A percentile compares a stretch with the other conserved stretches of the same genome.
phyloP scores from a whole-genome alignment of 2,888 invertebrate genomes.

The Phasia obesa region DNA sequence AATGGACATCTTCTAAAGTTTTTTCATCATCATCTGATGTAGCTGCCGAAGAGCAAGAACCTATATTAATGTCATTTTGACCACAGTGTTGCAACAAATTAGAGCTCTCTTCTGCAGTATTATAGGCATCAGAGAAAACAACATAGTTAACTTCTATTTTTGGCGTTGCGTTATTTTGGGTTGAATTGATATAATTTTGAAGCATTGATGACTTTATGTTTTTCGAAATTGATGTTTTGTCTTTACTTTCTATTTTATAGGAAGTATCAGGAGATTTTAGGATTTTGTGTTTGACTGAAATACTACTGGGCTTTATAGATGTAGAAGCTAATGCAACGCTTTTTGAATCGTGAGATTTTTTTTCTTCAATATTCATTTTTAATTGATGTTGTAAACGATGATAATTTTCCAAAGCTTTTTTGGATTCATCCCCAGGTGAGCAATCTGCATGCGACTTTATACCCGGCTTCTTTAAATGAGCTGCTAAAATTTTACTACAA shows the following conservation, averaged over 20 bases:
- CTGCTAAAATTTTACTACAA: background rate
- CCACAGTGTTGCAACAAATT: conserved; percentile 68
- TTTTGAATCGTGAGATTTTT: conserved; percentile 42
- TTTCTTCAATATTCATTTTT: conserved; percentile 55
- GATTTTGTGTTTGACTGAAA: conserved; percentile 41
- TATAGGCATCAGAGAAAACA: conserved; percentile 62
- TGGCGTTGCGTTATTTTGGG: conserved; percentile 41
- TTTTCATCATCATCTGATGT: conserved; percentile 72
- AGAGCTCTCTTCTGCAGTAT: conserved; percentile 56
- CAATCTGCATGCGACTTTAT: background rate
- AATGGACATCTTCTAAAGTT: conserved; percentile 73
- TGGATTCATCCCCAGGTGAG: conserved; percentile 22
- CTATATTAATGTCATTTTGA: conserved; percentile 69
- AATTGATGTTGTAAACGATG: conserved; percentile 67
- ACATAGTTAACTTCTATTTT: conserved; percentile 58
- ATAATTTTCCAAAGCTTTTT: conserved; percentile 59
- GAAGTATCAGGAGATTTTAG: conserved; percentile 28
- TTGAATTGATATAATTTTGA: conserved; percentile 52
- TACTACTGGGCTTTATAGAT: conserved; percentile 49
- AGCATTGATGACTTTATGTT: conserved; percentile 42
- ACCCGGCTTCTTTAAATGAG: background rate
- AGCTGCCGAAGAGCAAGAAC: conserved; percentile 73
- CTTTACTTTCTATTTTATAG: conserved; percentile 27
- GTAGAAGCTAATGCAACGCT: conserved; percentile 23
- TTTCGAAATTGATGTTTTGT: conserved; percentile 26